Conservation (phyloP, 2,888 invertebrate species). For the Deilephila porcellus region DNA sequence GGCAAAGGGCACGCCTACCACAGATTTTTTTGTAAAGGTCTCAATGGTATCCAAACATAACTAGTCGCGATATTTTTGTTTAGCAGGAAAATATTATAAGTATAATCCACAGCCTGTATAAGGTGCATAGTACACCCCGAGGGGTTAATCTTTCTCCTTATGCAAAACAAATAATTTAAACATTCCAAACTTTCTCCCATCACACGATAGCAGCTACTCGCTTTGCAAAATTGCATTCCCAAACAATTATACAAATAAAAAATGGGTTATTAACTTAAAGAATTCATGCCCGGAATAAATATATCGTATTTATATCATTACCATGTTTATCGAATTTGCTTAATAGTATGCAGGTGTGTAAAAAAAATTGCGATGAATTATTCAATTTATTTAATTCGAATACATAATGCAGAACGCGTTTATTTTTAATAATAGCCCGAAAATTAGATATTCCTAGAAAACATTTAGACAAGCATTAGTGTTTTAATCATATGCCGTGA, state of each 20-base stretch:
- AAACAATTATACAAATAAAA: conserved; percentile 13
- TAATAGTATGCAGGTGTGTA: conserved; percentile 6
- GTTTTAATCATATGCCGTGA: no score
- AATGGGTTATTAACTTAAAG: not conserved
- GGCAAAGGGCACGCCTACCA: no score
- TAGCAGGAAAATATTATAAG: not conserved
- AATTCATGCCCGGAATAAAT: not conserved
- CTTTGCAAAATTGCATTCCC: conserved; percentile 6
- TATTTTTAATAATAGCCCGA: no score
- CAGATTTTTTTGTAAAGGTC: no score
- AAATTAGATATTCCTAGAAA: no score
- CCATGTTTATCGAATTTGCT: not conserved
- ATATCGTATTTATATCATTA: not conserved
- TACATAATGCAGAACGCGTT: not conserved
- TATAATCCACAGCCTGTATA: not conserved
- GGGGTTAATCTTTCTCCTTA: conserved; percentile 11
- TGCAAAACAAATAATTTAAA: conserved; percentile 21
- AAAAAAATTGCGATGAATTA: no score
- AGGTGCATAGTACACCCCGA: not conserved
- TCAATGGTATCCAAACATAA: no score
- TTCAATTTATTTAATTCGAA: not conserved
- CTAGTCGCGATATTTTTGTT: no score
- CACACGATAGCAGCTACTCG: not conserved
- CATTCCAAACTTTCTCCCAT: conserved; percentile 4
- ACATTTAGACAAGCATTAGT: no score